These are phyloP conservation scores for Pseudochromis fuscus DNA, from an alignment of 2,797 vertebrate genomes.

Conservation along the genomic window DNA sequence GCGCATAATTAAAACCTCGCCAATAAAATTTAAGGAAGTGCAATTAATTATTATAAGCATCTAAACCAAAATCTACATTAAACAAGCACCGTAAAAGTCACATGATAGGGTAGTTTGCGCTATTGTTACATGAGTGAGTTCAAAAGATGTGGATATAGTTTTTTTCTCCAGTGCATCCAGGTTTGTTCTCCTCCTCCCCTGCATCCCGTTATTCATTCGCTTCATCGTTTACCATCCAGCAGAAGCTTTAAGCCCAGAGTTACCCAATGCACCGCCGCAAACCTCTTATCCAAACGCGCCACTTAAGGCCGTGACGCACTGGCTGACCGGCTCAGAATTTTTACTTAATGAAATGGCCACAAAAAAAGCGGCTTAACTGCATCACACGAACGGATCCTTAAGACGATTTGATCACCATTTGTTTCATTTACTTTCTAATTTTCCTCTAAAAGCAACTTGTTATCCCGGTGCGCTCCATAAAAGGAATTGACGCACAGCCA, in stretches of 20 bases:
- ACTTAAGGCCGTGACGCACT: conserved; percentile 67
- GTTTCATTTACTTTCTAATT: conserved; percentile 85
- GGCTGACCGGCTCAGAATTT: conserved; percentile 60
- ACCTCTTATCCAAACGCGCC: conserved; percentile 75
- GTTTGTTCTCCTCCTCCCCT: neutral
- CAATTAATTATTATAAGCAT: too few species aligned
- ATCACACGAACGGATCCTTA: conserved; percentile 69
- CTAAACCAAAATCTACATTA: too few species aligned
- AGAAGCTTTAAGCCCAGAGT: neutral
- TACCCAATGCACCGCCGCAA: conserved; percentile 37
- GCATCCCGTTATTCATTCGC: neutral
- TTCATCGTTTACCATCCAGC: neutral
- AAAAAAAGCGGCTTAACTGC: conserved; percentile 84
- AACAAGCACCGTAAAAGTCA: too few species aligned
- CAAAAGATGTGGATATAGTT: too few species aligned
- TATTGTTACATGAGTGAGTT: too few species aligned
- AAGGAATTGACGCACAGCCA: conserved; percentile 47
- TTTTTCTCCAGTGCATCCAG: too few species aligned
- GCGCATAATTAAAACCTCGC: too few species aligned
- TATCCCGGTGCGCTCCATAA: conserved; percentile 70
- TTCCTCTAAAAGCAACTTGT: conserved; percentile 80
- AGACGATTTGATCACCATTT: conserved; percentile 84
- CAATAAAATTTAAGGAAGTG: too few species aligned
- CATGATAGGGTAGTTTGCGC: too few species aligned
- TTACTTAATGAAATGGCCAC: conserved; percentile 87